Evolutionary conservation across 2,888 invertebrate genomes (phyloP), one percentile per base, ranked within the genome.

Genomic region (Slavum lentiscoides): DNA sequence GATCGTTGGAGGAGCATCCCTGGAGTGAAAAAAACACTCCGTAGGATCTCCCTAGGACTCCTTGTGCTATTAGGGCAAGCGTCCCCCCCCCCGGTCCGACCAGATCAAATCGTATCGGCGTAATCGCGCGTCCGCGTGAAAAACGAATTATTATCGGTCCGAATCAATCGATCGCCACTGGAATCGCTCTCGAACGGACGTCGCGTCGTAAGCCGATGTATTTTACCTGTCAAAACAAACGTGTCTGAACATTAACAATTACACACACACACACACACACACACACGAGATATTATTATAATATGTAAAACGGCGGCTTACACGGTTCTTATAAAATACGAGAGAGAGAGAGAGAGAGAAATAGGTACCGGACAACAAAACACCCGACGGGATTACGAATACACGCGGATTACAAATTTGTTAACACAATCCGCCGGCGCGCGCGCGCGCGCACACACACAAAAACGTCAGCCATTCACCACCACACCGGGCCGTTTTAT

Each of bases 221-320:
- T n/a, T 19, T 43, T 21, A 64, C 80, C 80, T 80, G 80, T 80
- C 80, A 80, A 80, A 80, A 80, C 80, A 80, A 49, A 30, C 30
- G 30, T 62, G 64, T 80, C 39, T 49, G 69, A 72, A 72, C 80
- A 43, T 30, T 9, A 80, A 80, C 58, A 80, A 80, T 80, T 80
- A 80, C 30, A 80, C n/a, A n/a, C n/a, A n/a, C n/a, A n/a, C n/a
- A n/a, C n/a, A n/a, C n/a, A n/a, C n/a, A n/a, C n/a, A n/a, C n/a
- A n/a, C n/a, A n/a, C 70, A 64, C 64, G 80, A 62, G 70, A 64
- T 61, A 58, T 13, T 64, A 72, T 80, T 61, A 58, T 13, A 64
- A 72, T 80, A 64, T 80, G 80, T 80, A 80, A 80, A 80, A 80
- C 72, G 80, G 80, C 80, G 80, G 80, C 64, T 80, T 80, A 80